Percentiles rank a stretch among this genome's conserved stretches.
Evolutionary conservation across 1,140 invertebrate genomes (phyloP).

Genomic region (Himalopsyche phryganea): DNA sequence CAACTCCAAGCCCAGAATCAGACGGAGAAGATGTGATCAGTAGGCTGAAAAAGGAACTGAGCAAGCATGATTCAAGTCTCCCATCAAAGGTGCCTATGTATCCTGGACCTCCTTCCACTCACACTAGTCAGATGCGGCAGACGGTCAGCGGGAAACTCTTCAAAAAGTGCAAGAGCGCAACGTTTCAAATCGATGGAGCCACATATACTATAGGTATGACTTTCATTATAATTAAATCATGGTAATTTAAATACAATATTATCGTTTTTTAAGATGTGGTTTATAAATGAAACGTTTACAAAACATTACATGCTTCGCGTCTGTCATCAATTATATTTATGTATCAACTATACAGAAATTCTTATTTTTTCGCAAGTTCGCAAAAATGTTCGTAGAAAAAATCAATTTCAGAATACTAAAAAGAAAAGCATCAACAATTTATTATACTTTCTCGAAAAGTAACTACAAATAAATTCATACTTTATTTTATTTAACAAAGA

Average conservation of each 20-base stretch:
- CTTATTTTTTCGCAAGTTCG: too few relatives aligned
- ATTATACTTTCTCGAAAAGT: too few relatives aligned
- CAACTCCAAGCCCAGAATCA: conserved; percentile 16
- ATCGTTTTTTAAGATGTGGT: not conserved
- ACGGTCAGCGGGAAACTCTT: conserved; percentile 58
- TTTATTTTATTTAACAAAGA: too few relatives aligned
- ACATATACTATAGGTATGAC: conserved; percentile 72
- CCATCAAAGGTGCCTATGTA: conserved; percentile 8
- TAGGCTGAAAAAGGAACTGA: conserved; percentile 22
- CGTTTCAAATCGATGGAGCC: conserved; percentile 73
- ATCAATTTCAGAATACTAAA: too few relatives aligned
- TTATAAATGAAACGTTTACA: too few relatives aligned
- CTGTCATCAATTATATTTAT: too few relatives aligned
- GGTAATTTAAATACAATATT: not conserved
- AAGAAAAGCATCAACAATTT: too few relatives aligned
- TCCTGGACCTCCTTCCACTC: conserved; percentile 33
- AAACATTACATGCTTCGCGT: too few relatives aligned
- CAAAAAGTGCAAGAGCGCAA: conserved; percentile 75
- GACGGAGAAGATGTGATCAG: conserved; percentile 25
- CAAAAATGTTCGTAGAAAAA: too few relatives aligned
- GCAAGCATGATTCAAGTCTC: not conserved
- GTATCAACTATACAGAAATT: too few relatives aligned
- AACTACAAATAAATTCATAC: too few relatives aligned
- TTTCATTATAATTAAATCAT: not conserved
- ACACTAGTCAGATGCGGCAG: conserved; percentile 51